phyloP scores from a whole-genome alignment of 2,113 vertebrate genomes.

The Odontophorus gujanensis region DNA sequence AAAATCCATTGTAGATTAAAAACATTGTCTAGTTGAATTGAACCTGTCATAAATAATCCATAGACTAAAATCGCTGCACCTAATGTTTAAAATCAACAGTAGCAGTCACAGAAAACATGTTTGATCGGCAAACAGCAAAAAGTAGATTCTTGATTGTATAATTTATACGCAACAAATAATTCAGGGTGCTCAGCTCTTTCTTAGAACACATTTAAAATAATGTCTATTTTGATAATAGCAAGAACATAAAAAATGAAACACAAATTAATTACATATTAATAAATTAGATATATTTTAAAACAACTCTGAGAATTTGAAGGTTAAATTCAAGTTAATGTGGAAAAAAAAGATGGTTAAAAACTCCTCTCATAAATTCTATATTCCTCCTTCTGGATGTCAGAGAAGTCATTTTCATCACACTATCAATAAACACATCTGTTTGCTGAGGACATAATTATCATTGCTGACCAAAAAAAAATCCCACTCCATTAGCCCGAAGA shows the following conservation, averaged over 20 bases:
- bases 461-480: background rate
- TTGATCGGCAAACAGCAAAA: slow-evolving; percentile 6
- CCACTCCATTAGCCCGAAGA: background rate
- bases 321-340: background rate
- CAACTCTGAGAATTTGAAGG: background rate
- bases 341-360: background rate
- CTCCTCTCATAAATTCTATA: background rate
- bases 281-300: background rate
- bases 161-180: slow-evolving; percentile 39
- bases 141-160: background rate
- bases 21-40: background rate
- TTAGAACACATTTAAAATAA: background rate
- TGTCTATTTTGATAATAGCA: background rate
- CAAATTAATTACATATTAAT: background rate
- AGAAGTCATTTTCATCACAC: background rate
- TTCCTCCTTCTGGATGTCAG: background rate
- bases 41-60: slow-evolving; percentile 39
- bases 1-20: slow-evolving; percentile 1
- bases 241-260: background rate
- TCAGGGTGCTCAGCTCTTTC: background rate
- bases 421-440: background rate
- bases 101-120: background rate
- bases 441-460: background rate
- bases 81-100: slow-evolving; percentile 1
- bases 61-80: slow-evolving; percentile 13